Base-by-base conservation (phyloP, 2,888 invertebrate species). In the Philereme vetulata region DNA sequence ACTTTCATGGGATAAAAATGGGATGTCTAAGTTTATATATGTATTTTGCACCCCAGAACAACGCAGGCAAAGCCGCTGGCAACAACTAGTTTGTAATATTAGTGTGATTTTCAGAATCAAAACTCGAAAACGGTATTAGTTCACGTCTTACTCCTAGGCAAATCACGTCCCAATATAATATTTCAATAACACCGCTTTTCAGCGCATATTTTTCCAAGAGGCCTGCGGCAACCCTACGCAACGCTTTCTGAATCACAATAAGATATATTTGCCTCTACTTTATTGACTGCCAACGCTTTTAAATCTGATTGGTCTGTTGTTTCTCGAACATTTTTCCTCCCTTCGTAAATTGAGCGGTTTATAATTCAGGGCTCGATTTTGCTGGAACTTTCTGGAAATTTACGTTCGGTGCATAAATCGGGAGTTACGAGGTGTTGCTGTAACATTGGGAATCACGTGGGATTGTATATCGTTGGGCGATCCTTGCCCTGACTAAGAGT, bases 261-360 rank as follows among this genome's bases (percentile, higher is more conserved):
- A 72, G 75, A 74, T 72, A 73, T 72, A 74, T 73, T 69, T 73
- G 73, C 42, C 34, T 36, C 35, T 53, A 56, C 38, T 67, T 65
- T 67, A 65, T 80, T 78, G 78, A 76, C 75, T 75, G 72, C 67
- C 72, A 76, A 68, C 72, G 74, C 78, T 76, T 76, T 77, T 75
- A 77, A 77, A 78, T 75, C 75, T 74, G 78, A 77, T 80, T 76
- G 75, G 71, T 72, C 69, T 74, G 72, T 74, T 75, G 74, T 77
- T 74, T 72, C 56, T 65, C 51, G 33, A 34, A 45, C 56, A 62
- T 64, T 65, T 65, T 63, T 62, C 52, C 51, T 54, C 43, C 58
- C 52, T 60, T 56, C 50, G 64, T 58, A 66, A 66, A 68, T 68
- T 59, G 68, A 56, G 51, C 60, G 64, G 61, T 65, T 68, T 67